These are phyloP conservation scores for Hippocampus barbouri DNA, from an alignment of 2,113 vertebrate genomes.

Conservation along the genomic window DNA sequence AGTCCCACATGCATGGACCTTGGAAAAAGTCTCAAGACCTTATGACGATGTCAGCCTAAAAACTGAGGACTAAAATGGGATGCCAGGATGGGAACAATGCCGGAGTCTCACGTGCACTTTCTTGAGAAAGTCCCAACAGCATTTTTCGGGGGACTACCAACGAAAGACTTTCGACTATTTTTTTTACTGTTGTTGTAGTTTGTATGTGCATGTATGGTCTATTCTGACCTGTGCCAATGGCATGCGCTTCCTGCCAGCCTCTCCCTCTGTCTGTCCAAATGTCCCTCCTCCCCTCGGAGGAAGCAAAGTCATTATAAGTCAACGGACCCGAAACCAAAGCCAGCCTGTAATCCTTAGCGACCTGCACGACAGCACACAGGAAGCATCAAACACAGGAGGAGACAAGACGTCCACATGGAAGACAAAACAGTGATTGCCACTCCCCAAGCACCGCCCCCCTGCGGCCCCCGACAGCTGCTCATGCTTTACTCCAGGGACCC, in stretches of 20 bases:
- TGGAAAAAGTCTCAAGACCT: neutral
- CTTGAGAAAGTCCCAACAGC: neutral
- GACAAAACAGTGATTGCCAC: conserved; percentile 31
- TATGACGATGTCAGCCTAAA: too few relatives aligned
- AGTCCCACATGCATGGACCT: conserved; percentile 13
- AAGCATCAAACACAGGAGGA: conserved; percentile 56
- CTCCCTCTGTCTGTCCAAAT: conserved; percentile 80
- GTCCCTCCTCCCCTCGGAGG: conserved; percentile 78
- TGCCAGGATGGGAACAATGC: conserved; percentile 21
- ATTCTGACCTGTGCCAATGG: conserved; percentile 80
- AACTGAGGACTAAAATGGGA: conserved; percentile 15
- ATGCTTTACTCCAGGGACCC: conserved; percentile 78
- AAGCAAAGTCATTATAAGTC: conserved; percentile 81
- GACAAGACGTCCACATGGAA: conserved; percentile 36
- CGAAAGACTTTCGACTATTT: too few relatives aligned
- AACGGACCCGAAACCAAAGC: conserved; percentile 78
- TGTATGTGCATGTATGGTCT: conserved; percentile 56
- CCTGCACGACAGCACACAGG: conserved; percentile 79
- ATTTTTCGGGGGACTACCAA: too few relatives aligned
- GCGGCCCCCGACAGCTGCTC: conserved; percentile 43
- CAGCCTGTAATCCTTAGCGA: conserved; percentile 81
- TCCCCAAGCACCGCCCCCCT: neutral
- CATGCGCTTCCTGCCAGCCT: conserved; percentile 78
- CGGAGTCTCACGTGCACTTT: conserved; percentile 26
- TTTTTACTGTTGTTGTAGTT: neutral